Base-by-base conservation (phyloP, 2,113 vertebrate species). In the Chaenocephalus aceratus region DNA sequence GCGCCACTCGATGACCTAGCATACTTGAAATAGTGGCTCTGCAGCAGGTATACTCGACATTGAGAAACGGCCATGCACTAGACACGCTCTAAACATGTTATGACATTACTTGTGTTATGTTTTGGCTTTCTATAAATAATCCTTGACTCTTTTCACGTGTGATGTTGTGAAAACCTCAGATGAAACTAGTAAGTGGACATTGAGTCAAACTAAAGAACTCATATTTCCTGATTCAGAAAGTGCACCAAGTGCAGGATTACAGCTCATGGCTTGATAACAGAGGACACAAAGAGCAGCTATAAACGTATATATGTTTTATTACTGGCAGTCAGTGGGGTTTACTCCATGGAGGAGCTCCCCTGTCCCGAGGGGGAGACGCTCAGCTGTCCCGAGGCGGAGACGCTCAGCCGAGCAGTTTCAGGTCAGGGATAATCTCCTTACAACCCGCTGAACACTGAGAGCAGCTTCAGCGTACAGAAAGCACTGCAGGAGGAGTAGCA, bases 381-480 rank as follows among this genome's bases (percentile, higher is more conserved):
- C 51, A 11, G 80, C 34, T 41, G 30, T 53, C 21, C 21, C 21
- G 21, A 21, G 21, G 21, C 21, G 21, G 21, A 21, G 21, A 21
- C 21, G 21, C 21, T 21, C 21, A 21, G 21, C 21, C 1, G 21
- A 21, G 21, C 21, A 21, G 21, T 21, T 21, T 21, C 21, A 21
- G 21, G 21, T 21, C 21, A 21, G 21, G 21, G 44, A 30, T 93
- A 93, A 93, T 88, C 91, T 88, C 45, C 88, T 94, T 83, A 88
- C 1, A 13, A 71, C 68, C 30, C 49, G 36, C 71, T 60, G 58
- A 66, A 58, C 54, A 41, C 68, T n/a, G n/a, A 84, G 67, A 73
- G 3, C 18, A 78, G 51, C 56, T 21, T 58, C 74, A 52, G 61
- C 46, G 18, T 51, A 36, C 62, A 12, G 79, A 72, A 64, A 21